Evolutionary conservation across 1,140 invertebrate species (phyloP).

Genomic region (Brachionus angularis): DNA sequence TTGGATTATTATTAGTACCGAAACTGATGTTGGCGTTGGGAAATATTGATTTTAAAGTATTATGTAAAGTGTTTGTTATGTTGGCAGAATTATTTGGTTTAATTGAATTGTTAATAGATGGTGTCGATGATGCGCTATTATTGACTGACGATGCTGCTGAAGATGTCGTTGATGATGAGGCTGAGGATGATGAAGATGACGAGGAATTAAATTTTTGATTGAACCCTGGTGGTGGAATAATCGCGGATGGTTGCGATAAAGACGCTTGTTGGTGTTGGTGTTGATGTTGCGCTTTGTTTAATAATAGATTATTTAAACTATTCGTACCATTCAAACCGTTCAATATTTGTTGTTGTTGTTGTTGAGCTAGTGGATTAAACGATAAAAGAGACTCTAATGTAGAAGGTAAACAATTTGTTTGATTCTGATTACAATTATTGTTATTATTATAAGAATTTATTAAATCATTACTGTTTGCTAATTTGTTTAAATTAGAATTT

Average conservation of each 20-base stretch:
- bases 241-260: neutral
- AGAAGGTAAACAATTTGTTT: too few species aligned
- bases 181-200: constrained; percentile 7
- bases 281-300: neutral
- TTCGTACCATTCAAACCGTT: too few species aligned
- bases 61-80: too few species aligned
- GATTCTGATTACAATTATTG: too few species aligned
- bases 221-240: constrained; percentile 6
- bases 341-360: too few species aligned
- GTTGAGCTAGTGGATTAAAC: too few species aligned
- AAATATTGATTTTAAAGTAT: constrained; percentile 26
- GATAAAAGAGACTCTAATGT: too few species aligned
- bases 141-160: constrained; percentile 39
- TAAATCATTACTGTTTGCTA: neutral
- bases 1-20: neutral
- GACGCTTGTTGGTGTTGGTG: neutral
- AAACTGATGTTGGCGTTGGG: constrained; percentile 42
- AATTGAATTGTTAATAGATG: constrained; percentile 26
- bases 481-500: constrained; percentile 6
- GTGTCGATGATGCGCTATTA: constrained; percentile 31
- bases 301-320: too few species aligned
- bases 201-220: constrained; percentile 5
- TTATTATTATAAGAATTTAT: too few species aligned
- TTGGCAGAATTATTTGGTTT: constrained; percentile 1
- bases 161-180: constrained; percentile 10